phyloP scores from a whole-genome alignment of 30 jellyfish, hydroid and myxozoan genomes.

The Hydractinia symbiolongicarpus region DNA sequence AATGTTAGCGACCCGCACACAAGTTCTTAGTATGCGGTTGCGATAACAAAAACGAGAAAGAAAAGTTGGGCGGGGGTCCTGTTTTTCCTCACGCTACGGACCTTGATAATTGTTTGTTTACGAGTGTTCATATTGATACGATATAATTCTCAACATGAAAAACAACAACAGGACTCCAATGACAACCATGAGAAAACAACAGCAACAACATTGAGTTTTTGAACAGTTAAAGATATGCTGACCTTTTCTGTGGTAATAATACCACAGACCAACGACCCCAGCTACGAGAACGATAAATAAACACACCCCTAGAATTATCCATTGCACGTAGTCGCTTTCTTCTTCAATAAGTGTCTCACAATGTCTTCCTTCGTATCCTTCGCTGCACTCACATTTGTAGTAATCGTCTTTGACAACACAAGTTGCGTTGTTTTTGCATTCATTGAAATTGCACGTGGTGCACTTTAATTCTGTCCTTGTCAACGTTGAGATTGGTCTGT shows the following conservation, averaged over 20 bases:
- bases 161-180: not conserved
- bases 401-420: slow-evolving; percentile 1
- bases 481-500: not conserved
- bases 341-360: slow-evolving; percentile 4
- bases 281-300: not conserved
- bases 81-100: too few species aligned
- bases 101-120: not conserved
- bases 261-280: not conserved
- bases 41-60: too few species aligned
- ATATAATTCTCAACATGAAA: not conserved
- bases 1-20: too few species aligned
- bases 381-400: not conserved
- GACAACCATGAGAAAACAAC: not conserved
- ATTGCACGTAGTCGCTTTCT: not conserved
- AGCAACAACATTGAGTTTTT: slow-evolving; percentile 7
- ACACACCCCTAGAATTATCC: slow-evolving; percentile 14
- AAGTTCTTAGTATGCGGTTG: too few species aligned
- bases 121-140: slow-evolving; percentile 12
- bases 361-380: not conserved
- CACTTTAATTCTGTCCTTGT: slow-evolving; percentile 20
- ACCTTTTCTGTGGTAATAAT: not conserved
- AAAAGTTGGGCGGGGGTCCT: too few species aligned
- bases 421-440: slow-evolving; percentile 16
- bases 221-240: not conserved
- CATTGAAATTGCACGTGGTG: slow-evolving; percentile 15